Conservation (phyloP, 2,113 vertebrate species). For the Galeopterus variegatus region DNA sequence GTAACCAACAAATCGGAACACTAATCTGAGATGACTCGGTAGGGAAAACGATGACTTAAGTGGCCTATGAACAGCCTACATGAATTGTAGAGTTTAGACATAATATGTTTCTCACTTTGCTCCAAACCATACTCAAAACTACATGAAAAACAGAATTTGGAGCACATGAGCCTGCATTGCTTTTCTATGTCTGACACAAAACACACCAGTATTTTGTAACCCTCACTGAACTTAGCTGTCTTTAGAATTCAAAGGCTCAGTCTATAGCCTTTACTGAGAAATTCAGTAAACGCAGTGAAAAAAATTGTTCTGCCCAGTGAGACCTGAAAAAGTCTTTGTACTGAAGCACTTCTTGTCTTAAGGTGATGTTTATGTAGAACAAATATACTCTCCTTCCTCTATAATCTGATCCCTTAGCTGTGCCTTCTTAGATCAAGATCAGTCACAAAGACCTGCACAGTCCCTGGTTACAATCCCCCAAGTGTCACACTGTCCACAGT, state of each 20-base stretch:
- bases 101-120: background rate
- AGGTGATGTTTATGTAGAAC: background rate
- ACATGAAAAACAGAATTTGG: background rate
- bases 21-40: background rate
- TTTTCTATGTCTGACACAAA: background rate
- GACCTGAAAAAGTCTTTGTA: background rate
- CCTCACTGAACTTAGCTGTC: background rate
- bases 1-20: background rate
- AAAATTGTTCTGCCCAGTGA: background rate
- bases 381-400: background rate
- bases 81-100: background rate
- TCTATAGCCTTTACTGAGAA: background rate
- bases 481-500: background rate
- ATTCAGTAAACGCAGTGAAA: background rate
- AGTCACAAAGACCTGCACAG: background rate
- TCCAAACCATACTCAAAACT: background rate
- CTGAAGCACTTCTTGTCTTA: background rate
- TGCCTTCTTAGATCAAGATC: slow-evolving; percentile 14
- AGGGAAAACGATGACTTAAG: background rate
- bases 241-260: background rate
- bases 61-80: background rate
- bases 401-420: background rate
- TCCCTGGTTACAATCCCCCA: background rate
- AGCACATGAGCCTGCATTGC: background rate
- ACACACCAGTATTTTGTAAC: background rate